phyloP scores from a whole-genome alignment of 2,113 vertebrate species.

The Epinephelus lanceolatus region DNA sequence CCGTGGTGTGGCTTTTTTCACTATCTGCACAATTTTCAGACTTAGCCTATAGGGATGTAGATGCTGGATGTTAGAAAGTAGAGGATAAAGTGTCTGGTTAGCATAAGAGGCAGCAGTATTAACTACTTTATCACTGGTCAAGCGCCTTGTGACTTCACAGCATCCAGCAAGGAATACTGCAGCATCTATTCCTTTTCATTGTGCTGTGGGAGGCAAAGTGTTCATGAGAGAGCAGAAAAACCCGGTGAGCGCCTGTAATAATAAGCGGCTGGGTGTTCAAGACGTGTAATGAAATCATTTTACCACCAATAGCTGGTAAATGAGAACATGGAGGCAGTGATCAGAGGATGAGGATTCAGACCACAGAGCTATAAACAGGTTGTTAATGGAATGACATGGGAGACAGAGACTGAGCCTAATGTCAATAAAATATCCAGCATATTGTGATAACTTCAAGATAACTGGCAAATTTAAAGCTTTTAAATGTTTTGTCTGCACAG shows the following conservation, averaged over 20 bases:
- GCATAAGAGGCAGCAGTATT: constrained; percentile 11
- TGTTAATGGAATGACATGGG: not conserved
- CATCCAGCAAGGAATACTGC: constrained; percentile 13
- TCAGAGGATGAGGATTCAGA: constrained; percentile 31
- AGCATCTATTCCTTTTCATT: constrained; percentile 8
- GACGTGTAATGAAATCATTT: constrained; percentile 49
- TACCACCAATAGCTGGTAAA: constrained; percentile 11
- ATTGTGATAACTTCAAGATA: not conserved
- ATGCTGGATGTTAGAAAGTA: not conserved
- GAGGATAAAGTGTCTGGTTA: not conserved
- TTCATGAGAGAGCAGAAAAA: constrained; percentile 49
- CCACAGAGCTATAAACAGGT: constrained; percentile 22
- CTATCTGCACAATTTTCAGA: not conserved
- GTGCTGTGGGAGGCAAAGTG: constrained; percentile 44
- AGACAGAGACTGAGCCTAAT: not conserved
- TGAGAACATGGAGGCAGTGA: constrained; percentile 12
- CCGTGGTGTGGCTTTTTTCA: not conserved
- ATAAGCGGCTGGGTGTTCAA: constrained; percentile 22
- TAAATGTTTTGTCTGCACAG: not conserved
- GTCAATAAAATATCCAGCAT: constrained; percentile 5
- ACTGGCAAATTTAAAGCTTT: constrained; percentile 9
- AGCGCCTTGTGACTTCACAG: not conserved
- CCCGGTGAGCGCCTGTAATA: constrained; percentile 20
- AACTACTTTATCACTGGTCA: constrained; percentile 41
- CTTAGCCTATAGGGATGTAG: not conserved